A percentile compares a stretch with the other conserved stretches of the same genome.
Evolutionary conservation across 2,888 invertebrate species (phyloP).

Genomic region (Argyra leucocephala): DNA sequence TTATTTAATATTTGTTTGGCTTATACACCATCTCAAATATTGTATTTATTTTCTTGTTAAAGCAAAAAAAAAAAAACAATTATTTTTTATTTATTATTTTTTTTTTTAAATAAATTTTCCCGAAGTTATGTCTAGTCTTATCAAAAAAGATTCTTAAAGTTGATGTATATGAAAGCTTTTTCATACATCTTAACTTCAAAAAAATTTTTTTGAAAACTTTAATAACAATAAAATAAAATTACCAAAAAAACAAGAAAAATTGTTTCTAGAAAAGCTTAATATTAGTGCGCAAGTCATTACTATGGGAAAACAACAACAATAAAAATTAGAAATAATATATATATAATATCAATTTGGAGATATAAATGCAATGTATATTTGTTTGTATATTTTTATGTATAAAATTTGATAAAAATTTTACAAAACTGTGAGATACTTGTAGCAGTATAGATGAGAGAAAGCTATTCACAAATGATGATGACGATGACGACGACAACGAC

Average conservation of each 20-base stretch:
- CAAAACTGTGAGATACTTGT: too few species aligned
- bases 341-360: too few species aligned
- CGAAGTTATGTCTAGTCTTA: neutral
- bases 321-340: too few species aligned
- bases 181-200: neutral
- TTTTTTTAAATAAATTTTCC: neutral
- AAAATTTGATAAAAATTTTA: too few species aligned
- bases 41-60: neutral
- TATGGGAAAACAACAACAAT: neutral
- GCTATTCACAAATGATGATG: too few species aligned
- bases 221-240: neutral
- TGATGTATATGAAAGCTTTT: constrained; percentile 2
- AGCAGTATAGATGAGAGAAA: too few species aligned
- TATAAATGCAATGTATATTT: too few species aligned
- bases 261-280: neutral
- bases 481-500: too few species aligned
- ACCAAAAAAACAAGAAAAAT: neutral
- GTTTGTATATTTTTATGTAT: too few species aligned
- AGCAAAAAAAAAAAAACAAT: neutral
- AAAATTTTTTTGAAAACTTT: neutral
- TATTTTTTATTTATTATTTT: neutral
- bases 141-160: neutral
- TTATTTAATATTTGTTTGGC: too few species aligned
- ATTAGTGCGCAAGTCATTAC: neutral
- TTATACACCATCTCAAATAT: too few species aligned